Evolutionary conservation across 2,113 vertebrate species (phyloP), one percentile per base, ranked within the genome.

Genomic region (Malurus cyaneus): DNA sequence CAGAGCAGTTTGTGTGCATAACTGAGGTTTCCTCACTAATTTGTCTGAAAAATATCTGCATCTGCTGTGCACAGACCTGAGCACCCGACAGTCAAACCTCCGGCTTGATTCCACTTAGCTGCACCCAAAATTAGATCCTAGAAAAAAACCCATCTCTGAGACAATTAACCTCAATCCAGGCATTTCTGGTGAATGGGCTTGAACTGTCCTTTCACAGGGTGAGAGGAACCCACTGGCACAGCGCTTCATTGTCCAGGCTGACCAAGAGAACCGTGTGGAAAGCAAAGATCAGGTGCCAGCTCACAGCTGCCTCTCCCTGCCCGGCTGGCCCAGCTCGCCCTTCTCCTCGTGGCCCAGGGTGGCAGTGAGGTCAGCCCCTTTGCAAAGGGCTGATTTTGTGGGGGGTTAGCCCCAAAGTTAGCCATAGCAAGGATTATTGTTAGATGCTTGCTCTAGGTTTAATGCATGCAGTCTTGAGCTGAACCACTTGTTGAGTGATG

Each of bases 41-140:
- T 94, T 80, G 36, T 69, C 85, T 78, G 80, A 89, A 85, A 96
- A 86, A 95, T 60, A 1, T 60, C 87, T 92, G 65, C 60, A 88
- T 91, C 50, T 81, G 88, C 78, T 91, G 31, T 20, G 39, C 2
- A 1, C 26, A 76, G 74, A 56, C 80, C 67, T 44, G 49, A 84
- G 49, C 7, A 3, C 44, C 92, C 4, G 0, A 64, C 34, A 82
- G 87, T 64, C 69, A 89, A 89, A 86, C 28, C 49, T 86, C 61
- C 5, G 0, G 29, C 50, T 89, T 18, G 6, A 89, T 83, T 92
- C 67, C 49, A 80, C 70, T 82, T 50, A 74, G 47, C 23, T 66
- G 44, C 92, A 93, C 36, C 69, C 29, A 3, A 88, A 86, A 93
- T 92, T 59, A 80, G 79, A 81, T 80, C 59, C 89, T 52, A 65